Conservation (phyloP, 2,113 vertebrate species). For the Glaucidium brasilianum region DNA sequence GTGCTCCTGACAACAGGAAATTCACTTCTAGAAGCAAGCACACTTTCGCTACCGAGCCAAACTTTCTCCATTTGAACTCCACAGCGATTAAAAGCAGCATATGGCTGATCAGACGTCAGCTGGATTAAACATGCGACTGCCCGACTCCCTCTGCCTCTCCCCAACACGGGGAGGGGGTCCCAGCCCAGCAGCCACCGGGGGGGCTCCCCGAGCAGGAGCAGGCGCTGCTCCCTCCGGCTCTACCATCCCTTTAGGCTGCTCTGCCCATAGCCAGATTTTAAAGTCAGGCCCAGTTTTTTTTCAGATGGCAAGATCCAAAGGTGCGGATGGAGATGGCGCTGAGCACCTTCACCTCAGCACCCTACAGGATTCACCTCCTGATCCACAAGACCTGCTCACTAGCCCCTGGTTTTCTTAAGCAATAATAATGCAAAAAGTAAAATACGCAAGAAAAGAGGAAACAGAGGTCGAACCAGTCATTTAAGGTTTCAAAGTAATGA, state of each 20-base stretch:
- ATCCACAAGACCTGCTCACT: neutral
- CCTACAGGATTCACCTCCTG: neutral
- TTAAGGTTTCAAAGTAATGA: slow-evolving; percentile 6
- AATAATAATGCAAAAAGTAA: neutral
- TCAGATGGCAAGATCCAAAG: neutral
- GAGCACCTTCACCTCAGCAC: neutral
- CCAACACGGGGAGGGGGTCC: neutral
- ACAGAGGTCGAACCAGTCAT: neutral
- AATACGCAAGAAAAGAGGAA: neutral
- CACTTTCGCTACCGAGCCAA: neutral
- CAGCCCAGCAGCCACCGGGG: neutral
- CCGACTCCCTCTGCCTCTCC: neutral
- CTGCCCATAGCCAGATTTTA: neutral
- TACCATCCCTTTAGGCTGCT: neutral
- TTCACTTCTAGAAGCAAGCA: slow-evolving; percentile 54
- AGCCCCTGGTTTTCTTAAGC: neutral
- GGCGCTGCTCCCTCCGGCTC: neutral
- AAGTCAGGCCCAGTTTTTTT: neutral
- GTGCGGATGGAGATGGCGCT: neutral
- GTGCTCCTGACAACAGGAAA: slow-evolving; percentile 70
- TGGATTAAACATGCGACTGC: neutral
- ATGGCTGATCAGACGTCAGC: neutral
- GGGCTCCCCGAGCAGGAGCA: neutral
- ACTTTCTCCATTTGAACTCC: slow-evolving; percentile 30
- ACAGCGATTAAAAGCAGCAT: neutral